Percentiles rank a stretch among this genome's conserved stretches.
Conservation (phyloP, 2,888 invertebrate species). For the Polydrusus cervinus region DNA sequence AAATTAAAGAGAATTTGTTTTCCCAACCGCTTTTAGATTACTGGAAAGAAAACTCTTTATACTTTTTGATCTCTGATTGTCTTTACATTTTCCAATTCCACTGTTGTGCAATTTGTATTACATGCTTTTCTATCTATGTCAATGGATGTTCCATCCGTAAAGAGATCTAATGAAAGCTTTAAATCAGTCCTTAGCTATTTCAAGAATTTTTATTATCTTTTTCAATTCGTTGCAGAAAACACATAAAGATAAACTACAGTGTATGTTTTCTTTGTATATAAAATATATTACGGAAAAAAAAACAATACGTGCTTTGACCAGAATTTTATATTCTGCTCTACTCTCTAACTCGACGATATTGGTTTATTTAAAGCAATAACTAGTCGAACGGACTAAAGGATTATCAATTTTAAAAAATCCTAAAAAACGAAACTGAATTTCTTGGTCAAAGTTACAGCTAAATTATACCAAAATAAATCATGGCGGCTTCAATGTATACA, state of each 20-base stretch:
- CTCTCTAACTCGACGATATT: too few species aligned
- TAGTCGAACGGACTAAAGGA: too few species aligned
- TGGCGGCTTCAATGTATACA: too few species aligned
- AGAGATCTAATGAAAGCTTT: conserved; percentile 30
- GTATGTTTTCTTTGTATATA: too few species aligned
- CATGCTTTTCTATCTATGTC: conserved; percentile 17
- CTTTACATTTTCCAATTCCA: conserved; percentile 17
- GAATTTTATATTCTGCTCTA: too few species aligned
- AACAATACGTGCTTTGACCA: too few species aligned
- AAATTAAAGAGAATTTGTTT: conserved; percentile 13
- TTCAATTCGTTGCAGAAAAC: background rate
- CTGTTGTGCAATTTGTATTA: conserved; percentile 19
- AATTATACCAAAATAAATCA: too few species aligned
- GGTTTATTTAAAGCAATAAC: too few species aligned
- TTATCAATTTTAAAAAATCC: too few species aligned
- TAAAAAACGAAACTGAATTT: too few species aligned
- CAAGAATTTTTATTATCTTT: conserved; percentile 23
- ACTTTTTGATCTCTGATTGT: conserved; percentile 14
- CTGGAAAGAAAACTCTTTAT: conserved; percentile 11
- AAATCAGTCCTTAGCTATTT: conserved; percentile 19
- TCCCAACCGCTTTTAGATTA: conserved; percentile 8
- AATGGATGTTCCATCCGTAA: conserved; percentile 14
- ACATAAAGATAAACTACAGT: background rate
- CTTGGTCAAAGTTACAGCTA: too few species aligned
- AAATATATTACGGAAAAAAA: too few species aligned